Conservation (phyloP, 1,140 invertebrate genomes). For the Heliconius hermathena region DNA sequence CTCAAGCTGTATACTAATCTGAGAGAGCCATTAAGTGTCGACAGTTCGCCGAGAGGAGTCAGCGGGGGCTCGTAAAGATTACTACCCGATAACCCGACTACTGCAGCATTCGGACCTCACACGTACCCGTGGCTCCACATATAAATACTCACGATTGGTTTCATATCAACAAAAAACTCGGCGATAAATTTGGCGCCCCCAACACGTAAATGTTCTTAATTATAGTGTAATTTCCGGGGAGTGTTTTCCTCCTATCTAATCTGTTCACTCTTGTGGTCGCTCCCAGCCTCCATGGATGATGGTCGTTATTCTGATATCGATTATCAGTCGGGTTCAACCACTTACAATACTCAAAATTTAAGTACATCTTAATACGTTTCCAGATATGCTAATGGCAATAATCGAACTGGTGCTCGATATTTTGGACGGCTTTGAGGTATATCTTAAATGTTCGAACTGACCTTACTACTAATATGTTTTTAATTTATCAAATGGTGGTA, state of each 20-base stretch:
- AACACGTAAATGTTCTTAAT: conserved; percentile 80
- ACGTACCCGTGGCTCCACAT: conserved; percentile 61
- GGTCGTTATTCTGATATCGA: conserved; percentile 64
- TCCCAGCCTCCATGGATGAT: conserved; percentile 53
- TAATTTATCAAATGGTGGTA: background rate
- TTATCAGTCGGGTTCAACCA: conserved; percentile 56
- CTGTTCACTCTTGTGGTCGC: conserved; percentile 69
- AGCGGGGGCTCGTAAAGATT: conserved; percentile 76
- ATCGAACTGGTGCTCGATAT: conserved; percentile 47
- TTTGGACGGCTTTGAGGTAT: conserved; percentile 33
- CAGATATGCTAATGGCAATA: conserved; percentile 53
- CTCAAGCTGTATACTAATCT: conserved; percentile 66
- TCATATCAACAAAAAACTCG: conserved; percentile 78
- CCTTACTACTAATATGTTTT: conserved; percentile 15
- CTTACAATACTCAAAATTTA: conserved; percentile 48
- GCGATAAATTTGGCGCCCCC: conserved; percentile 80
- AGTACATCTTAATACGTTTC: conserved; percentile 55
- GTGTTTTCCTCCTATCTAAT: conserved; percentile 73
- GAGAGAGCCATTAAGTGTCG: conserved; percentile 74
- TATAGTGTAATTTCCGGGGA: conserved; percentile 76
- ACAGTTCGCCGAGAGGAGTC: conserved; percentile 72
- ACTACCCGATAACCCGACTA: conserved; percentile 76
- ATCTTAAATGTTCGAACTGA: conserved; percentile 24
- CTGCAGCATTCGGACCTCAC: conserved; percentile 73
- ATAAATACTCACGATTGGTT: conserved; percentile 75